phyloP scores from a whole-genome alignment of 2,113 vertebrate genomes.

The Gobio gobio region DNA sequence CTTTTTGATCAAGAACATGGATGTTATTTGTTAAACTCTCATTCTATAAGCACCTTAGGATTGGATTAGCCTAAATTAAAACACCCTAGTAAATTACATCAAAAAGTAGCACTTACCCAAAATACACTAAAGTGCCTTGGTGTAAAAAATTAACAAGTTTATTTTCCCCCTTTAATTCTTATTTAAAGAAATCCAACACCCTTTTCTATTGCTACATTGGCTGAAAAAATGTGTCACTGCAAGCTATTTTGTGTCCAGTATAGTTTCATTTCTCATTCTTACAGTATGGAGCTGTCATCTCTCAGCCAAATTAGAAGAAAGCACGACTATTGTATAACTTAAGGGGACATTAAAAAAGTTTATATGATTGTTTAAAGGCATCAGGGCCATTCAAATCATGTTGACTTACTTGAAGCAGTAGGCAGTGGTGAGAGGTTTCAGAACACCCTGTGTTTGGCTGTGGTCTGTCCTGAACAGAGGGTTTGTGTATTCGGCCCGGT shows the following conservation, averaged over 20 bases:
- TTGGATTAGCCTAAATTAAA: slow-evolving; percentile 2
- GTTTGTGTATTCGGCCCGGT: slow-evolving; percentile 83
- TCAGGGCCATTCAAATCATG: neutral
- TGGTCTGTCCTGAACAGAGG: slow-evolving; percentile 86
- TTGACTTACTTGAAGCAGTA: slow-evolving; percentile 91
- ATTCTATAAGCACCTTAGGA: neutral
- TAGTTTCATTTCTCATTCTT: neutral
- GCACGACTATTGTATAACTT: neutral
- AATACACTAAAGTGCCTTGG: neutral
- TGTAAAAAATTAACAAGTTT: neutral
- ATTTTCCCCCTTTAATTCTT: neutral
- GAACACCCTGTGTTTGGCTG: slow-evolving; percentile 81
- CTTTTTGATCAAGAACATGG: neutral
- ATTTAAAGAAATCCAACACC: neutral
- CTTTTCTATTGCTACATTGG: neutral
- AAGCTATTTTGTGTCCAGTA: neutral
- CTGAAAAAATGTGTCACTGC: neutral
- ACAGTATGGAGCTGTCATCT: neutral
- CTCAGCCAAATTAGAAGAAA: neutral
- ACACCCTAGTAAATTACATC: neutral
- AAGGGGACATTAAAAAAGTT: neutral
- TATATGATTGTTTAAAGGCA: neutral
- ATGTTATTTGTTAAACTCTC: neutral
- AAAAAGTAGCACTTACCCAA: neutral
- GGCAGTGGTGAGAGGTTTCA: slow-evolving; percentile 82